phyloP scores from a whole-genome alignment of 1,140 invertebrate species.

The Dinothrombium tinctorium region DNA sequence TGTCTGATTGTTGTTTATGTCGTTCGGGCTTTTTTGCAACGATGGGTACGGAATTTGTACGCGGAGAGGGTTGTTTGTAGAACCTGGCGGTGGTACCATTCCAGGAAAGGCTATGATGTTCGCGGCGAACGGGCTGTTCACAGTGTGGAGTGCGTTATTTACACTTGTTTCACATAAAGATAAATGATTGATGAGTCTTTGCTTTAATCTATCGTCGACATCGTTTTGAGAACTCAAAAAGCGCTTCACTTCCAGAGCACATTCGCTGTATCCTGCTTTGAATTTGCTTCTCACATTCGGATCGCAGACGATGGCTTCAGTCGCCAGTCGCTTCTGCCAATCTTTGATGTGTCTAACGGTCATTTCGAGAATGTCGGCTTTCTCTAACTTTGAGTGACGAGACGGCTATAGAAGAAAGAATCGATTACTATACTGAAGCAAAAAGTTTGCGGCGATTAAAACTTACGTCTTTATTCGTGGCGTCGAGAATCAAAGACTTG shows the following conservation, averaged over 20 bases:
- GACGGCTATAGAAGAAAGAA: conserved; percentile 4
- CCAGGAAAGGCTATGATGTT: too few relatives aligned
- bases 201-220: conserved; percentile 30
- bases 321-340: neutral
- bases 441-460: neutral
- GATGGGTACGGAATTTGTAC: too few relatives aligned
- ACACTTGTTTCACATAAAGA: too few relatives aligned
- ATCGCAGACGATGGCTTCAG: conserved; percentile 30
- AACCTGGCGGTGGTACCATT: too few relatives aligned
- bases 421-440: neutral
- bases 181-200: conserved; percentile 32
- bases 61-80: too few relatives aligned
- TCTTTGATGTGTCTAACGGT: conserved; percentile 44
- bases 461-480: conserved; percentile 24
- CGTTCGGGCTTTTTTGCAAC: too few relatives aligned
- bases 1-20: too few relatives aligned
- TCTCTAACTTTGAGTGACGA: conserved; percentile 53
- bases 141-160: too few relatives aligned
- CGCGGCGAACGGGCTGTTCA: too few relatives aligned
- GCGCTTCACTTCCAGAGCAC: conserved; percentile 49
- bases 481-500: conserved; percentile 53
- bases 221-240: conserved; percentile 23
- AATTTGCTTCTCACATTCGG: too few relatives aligned
- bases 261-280: conserved; percentile 63
- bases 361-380: conserved; percentile 84